These are phyloP conservation scores for Pyrgilauda ruficollis DNA, from an alignment of 2,113 vertebrate species.

Conservation along the genomic window DNA sequence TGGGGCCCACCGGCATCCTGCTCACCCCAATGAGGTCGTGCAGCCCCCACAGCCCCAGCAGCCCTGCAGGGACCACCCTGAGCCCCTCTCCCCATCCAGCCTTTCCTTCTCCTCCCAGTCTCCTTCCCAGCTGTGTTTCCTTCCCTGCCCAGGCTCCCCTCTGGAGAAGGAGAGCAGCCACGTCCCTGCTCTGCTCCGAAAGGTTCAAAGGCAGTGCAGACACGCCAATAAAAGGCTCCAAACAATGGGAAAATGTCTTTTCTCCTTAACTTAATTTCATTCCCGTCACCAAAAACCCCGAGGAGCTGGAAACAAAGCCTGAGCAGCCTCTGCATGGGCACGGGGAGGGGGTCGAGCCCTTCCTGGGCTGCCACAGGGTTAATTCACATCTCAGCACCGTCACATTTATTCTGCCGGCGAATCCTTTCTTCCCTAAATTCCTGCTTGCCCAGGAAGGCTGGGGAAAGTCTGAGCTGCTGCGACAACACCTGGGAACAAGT, in stretches of 20 bases:
- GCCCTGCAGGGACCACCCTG: not conserved
- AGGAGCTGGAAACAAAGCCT: not conserved
- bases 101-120: not conserved
- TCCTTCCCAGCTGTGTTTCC: not conserved
- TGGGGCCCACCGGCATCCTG: not conserved
- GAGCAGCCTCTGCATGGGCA: rapidly evolving
- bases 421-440: constrained; percentile 13
- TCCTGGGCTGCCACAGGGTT: not conserved
- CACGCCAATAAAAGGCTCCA: not conserved
- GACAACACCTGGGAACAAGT: constrained; percentile 3
- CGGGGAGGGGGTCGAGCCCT: rapidly evolving
- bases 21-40: not conserved
- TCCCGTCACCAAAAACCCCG: not conserved
- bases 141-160: not conserved
- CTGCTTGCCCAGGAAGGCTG: not conserved
- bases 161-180: not conserved
- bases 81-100: not conserved
- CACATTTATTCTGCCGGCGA: not conserved
- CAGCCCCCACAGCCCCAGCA: not conserved
- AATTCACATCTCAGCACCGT: not conserved
- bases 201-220: not conserved
- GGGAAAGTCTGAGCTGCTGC: not conserved
- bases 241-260: not conserved
- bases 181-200: rapidly evolving
- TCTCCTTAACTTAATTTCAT: not conserved